Percentiles rank a stretch among this genome's conserved stretches.
phyloP scores from a whole-genome alignment of 2,888 invertebrate genomes.

The Willowsia nigromaculata region DNA sequence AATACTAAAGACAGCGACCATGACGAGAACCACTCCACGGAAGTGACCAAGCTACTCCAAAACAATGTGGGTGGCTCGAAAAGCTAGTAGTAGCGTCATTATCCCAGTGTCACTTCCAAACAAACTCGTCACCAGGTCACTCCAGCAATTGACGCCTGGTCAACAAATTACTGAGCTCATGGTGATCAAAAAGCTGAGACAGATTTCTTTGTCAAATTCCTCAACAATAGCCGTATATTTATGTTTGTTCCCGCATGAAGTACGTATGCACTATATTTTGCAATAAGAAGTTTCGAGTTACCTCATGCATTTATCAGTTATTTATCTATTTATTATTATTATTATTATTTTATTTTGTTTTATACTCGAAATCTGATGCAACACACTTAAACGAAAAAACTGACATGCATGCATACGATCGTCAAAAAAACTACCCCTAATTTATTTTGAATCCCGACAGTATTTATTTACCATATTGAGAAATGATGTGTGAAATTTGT shows the following conservation, averaged over 20 bases:
- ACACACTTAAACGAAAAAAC: background rate
- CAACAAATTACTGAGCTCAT: background rate
- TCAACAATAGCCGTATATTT: background rate
- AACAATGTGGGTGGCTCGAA: background rate
- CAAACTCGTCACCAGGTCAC: background rate
- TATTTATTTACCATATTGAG: conserved; percentile 12
- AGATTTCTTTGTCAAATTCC: background rate
- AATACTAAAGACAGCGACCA: conserved; percentile 62
- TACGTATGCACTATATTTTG: background rate
- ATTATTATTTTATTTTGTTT: background rate
- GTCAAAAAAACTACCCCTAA: background rate
- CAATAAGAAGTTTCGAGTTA: background rate
- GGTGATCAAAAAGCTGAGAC: background rate
- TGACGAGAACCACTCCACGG: conserved; percentile 59
- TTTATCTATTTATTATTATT: conserved; percentile 9
- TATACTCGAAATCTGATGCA: background rate
- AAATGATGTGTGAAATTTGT: background rate
- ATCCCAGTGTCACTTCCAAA: background rate
- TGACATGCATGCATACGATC: background rate
- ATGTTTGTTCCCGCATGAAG: background rate
- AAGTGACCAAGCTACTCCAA: conserved; percentile 55
- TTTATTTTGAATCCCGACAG: conserved; percentile 7
- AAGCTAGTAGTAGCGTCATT: conserved; percentile 55
- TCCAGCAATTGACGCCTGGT: background rate
- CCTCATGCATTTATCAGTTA: background rate